These are phyloP conservation scores for Drosophila varians DNA, from an alignment of 1,140 invertebrate species.

Conservation along the genomic window DNA sequence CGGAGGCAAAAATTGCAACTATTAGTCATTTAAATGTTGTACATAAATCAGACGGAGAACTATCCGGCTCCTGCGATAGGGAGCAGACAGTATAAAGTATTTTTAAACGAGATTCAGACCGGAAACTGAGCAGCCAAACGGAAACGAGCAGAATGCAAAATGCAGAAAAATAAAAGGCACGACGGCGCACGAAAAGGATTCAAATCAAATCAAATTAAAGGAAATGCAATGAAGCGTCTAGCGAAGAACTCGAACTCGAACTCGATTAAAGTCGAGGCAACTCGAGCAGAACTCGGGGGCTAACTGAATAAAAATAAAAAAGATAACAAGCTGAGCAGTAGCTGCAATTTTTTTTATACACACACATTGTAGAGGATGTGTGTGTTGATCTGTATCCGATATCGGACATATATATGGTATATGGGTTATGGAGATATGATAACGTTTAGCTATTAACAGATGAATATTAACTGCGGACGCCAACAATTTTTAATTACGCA, in stretches of 20 bases:
- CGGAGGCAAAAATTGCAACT: constrained; percentile 45
- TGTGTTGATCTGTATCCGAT: background rate
- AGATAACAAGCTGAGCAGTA: constrained; percentile 12
- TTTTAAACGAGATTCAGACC: constrained; percentile 50
- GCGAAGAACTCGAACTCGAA: constrained; percentile 11
- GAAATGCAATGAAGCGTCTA: constrained; percentile 20
- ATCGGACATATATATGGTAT: constrained; percentile 8
- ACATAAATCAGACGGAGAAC: constrained; percentile 56
- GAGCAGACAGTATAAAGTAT: constrained; percentile 32
- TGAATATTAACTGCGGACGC: constrained; percentile 43
- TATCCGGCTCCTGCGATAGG: constrained; percentile 63
- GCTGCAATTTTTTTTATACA: constrained; percentile 39
- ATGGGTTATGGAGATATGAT: constrained; percentile 36
- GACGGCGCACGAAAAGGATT: constrained; percentile 5
- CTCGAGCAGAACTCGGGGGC: constrained; percentile 1
- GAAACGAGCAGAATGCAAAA: constrained; percentile 27
- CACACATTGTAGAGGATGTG: constrained; percentile 1
- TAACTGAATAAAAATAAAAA: background rate
- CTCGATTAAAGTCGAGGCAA: constrained; percentile 16
- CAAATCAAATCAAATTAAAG: constrained; percentile 39
- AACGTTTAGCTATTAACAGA: constrained; percentile 56
- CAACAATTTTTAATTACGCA: constrained; percentile 78
- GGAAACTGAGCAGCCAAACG: constrained; percentile 51
- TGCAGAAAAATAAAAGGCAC: too few species aligned
- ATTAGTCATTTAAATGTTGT: constrained; percentile 78